A percentile compares a stretch with the other conserved stretches of the same genome.
These are phyloP conservation scores for Rattus rattus DNA, from an alignment of 2,113 vertebrate genomes.

Conservation along the genomic window DNA sequence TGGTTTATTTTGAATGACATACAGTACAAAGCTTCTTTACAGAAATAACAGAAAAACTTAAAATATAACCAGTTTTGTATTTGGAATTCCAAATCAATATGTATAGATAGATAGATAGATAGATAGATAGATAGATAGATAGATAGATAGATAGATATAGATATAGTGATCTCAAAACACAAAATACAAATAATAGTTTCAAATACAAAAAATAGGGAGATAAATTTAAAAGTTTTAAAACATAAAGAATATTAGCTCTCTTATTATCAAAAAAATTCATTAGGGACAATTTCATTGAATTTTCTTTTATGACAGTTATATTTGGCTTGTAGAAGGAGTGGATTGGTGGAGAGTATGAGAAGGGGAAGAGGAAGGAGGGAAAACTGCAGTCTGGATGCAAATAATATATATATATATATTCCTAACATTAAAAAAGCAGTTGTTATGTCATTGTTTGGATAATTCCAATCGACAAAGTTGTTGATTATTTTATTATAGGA, in stretches of 20 bases:
- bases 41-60: slow-evolving; percentile 15
- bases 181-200: background rate
- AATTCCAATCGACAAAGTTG: background rate
- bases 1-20: background rate
- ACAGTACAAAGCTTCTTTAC: background rate
- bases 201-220: background rate
- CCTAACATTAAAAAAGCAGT: background rate
- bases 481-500: background rate
- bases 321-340: background rate
- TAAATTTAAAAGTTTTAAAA: background rate
- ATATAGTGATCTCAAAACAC: background rate
- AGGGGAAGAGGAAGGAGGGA: background rate
- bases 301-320: background rate
- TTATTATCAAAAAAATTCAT: background rate
- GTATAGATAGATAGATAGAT: background rate
- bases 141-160: background rate
- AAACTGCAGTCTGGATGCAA: background rate
- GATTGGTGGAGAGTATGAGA: background rate
- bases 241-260: background rate
- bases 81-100: background rate
- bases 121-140: background rate
- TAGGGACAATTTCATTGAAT: background rate
- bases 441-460: background rate
- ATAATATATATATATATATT: background rate
- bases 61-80: background rate